Evolutionary conservation across 2,113 vertebrate genomes (phyloP), one percentile per base, ranked within the genome.

Genomic region (Girardinichthys multiradiatus): DNA sequence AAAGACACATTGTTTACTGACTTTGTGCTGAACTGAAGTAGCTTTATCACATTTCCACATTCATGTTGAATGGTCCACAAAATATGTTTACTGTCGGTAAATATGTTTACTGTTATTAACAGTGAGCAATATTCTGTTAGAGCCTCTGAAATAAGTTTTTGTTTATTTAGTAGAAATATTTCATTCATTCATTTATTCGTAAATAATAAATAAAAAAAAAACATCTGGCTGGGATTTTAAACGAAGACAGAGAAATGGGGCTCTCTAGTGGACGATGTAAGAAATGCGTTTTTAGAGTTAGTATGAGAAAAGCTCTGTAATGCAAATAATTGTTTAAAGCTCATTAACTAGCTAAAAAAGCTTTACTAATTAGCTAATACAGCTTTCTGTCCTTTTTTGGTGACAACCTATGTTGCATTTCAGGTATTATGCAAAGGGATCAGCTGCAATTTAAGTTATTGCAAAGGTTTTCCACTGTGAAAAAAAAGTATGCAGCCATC

Each of bases 241-340:
- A 64, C 19, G 31, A 80, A 76, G 27, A 0, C 78, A 51, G 74
- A 70, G 57, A 61, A 81, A 83, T 75, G 62, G 64, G 72, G 79
- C 90, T 84, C 91, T 71, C 92, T 93, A 86, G 87, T 90, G 92
- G 90, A 27, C 0, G 11, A 1, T n/a, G 0, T 0, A 4, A 13
- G 60, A 74, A 83, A 39, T 68, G 45, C 26, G 2, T 1, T 0
- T 33, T 42, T 17, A 4, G 1, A 45, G 14, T 45, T 19, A 1
- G 17, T 19, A 45, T 17, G 15, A 19, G 42, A 7, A 17, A 17
- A 9, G 21, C 11, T n/a, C 31, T 35, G 21, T 21, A 11, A 31
- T 31, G 14, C 31, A 62, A 54, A 21, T n/a, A 8, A 1, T 35
- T 51, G 21, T 45, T 19, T 45, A 6, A 54, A 1, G 24, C 2